Evolutionary conservation across 2,797 vertebrate species (phyloP).

Genomic region (Rhabdomys pumilio): DNA sequence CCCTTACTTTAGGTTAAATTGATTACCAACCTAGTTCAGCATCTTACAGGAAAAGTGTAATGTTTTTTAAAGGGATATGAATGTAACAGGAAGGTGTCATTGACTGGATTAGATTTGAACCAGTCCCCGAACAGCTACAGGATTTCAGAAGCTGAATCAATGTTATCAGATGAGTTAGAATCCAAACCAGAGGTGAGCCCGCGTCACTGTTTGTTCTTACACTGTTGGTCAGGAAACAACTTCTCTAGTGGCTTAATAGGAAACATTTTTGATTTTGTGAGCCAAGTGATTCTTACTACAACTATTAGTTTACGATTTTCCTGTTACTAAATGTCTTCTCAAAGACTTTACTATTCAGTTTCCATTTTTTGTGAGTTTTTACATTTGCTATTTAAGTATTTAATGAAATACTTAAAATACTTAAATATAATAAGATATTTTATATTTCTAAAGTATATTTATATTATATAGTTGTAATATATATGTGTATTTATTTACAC

Average conservation of each 20-base stretch:
- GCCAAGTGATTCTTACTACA: slow-evolving; percentile 21
- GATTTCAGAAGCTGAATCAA: slow-evolving; percentile 94
- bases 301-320: slow-evolving; percentile 66
- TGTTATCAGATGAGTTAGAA: slow-evolving; percentile 99
- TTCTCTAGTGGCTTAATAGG: slow-evolving; percentile 21
- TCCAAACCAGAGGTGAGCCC: slow-evolving; percentile 98
- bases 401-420: slow-evolving; percentile 56
- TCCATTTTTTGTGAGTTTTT: slow-evolving; percentile 54
- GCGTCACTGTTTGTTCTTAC: slow-evolving; percentile 13
- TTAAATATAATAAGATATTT: slow-evolving; percentile 25
- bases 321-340: slow-evolving; percentile 49
- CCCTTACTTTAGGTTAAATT: slow-evolving; percentile 86
- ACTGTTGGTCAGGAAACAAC: slow-evolving; percentile 21
- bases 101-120: slow-evolving; percentile 85
- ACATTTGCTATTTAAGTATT: slow-evolving; percentile 23
- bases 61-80: slow-evolving; percentile 87
- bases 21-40: slow-evolving; percentile 71
- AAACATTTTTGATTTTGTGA: slow-evolving; percentile 57
- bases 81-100: slow-evolving; percentile 78
- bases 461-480: not conserved
- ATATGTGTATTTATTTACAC: slow-evolving; percentile 10
- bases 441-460: slow-evolving; percentile 6
- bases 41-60: slow-evolving; percentile 80
- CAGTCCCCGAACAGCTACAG: slow-evolving; percentile 88
- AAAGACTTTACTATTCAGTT: slow-evolving; percentile 41